Percentiles rank a stretch among this genome's conserved stretches.
These are phyloP conservation scores for Trachythela sp. DNA, from an alignment of 64 coral and sea anemone genomes.

Conservation along the genomic window DNA sequence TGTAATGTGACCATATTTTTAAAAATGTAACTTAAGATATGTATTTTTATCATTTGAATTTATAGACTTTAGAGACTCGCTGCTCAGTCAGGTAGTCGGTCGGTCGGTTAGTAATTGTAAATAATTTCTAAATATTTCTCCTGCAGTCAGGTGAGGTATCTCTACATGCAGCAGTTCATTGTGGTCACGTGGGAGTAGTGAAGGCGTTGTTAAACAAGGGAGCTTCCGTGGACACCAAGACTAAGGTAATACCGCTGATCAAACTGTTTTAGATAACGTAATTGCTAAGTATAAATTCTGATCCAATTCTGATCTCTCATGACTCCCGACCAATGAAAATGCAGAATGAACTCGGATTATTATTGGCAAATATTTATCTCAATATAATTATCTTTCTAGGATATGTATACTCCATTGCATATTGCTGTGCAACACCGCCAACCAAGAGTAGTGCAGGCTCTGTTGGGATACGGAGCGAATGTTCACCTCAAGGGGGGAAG, in stretches of 20 bases:
- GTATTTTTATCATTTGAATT: no score
- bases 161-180: constrained; percentile 79
- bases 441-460: constrained; percentile 61
- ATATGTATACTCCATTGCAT: constrained; percentile 75
- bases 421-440: constrained; percentile 57
- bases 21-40: no score
- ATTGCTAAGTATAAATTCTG: no score
- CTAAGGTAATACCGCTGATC: constrained; percentile 52
- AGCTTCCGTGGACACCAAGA: constrained; percentile 57
- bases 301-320: no score
- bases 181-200: constrained; percentile 66
- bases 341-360: no score
- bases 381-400: constrained; percentile 34
- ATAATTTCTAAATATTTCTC: neutral
- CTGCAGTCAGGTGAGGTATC: constrained; percentile 67
- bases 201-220: constrained; percentile 74
- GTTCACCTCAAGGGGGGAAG: constrained; percentile 64
- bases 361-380: neutral
- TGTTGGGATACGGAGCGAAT: constrained; percentile 77
- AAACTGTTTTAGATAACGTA: no score
- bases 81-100: no score
- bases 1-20: no score
- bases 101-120: neutral
- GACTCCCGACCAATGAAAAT: no score
- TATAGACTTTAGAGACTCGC: no score